Percentiles rank a stretch among this genome's conserved stretches.
Conservation (phyloP, 2,113 vertebrate genomes). For the Motacilla alba region DNA sequence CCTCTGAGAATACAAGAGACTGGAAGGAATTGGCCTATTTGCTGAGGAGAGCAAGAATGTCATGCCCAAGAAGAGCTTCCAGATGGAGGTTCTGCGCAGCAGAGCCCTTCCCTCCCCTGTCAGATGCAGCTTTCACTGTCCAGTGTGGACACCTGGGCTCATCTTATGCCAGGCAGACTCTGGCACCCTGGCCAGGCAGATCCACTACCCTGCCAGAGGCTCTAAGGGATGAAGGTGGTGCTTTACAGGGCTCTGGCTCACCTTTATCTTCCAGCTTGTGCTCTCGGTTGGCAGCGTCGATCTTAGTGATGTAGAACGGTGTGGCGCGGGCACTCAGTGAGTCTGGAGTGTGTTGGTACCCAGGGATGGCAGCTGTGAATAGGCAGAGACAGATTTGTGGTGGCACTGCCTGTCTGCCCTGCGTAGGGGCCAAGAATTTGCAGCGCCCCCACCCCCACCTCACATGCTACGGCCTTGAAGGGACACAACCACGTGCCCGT, state of each 20-base stretch:
- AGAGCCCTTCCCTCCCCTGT: background rate
- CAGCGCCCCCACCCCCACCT: slow-evolving; percentile 47
- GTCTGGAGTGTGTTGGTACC: slow-evolving; percentile 90
- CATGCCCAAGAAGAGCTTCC: background rate
- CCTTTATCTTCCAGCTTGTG: slow-evolving; percentile 93
- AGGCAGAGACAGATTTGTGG: background rate
- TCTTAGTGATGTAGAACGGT: slow-evolving; percentile 89
- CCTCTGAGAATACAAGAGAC: background rate
- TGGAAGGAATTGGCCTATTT: background rate
- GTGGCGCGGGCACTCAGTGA: slow-evolving; percentile 75
- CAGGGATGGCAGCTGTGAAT: slow-evolving; percentile 86
- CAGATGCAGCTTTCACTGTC: background rate
- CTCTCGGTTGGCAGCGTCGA: slow-evolving; percentile 85
- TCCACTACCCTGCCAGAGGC: background rate
- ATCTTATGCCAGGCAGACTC: background rate
- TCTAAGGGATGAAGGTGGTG: background rate
- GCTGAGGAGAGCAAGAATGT: background rate
- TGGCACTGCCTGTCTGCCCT: slow-evolving; percentile 22
- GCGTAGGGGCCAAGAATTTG: slow-evolving; percentile 53
- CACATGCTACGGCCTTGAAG: slow-evolving; percentile 56
- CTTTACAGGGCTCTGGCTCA: slow-evolving; percentile 38
- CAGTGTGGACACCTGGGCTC: background rate
- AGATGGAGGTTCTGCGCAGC: background rate
- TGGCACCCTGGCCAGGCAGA: background rate
- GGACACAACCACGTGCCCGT: slow-evolving; percentile 54